Evolutionary conservation across 2,888 invertebrate species (phyloP), one percentile per base, ranked within the genome.

Genomic region (Deilephila porcellus): DNA sequence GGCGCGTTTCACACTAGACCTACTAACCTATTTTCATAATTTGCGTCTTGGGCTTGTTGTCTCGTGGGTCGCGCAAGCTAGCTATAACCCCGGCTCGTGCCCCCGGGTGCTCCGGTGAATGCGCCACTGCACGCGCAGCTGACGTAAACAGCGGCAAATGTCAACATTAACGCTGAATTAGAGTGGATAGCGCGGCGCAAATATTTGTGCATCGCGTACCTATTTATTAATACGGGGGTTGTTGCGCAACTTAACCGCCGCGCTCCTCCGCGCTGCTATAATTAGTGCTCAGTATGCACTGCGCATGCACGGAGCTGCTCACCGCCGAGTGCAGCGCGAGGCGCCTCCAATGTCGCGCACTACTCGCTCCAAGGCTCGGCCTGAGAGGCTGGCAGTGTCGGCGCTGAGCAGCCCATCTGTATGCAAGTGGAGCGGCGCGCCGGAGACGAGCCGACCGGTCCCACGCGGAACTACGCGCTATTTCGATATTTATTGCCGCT

Each of bases 381-480:
- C 0, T 45, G 45, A 25, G 14, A 45, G 45, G 45, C 45, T 45
- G 45, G 56, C 3, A 8, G 37, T 4, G 34, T n/a, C 63, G 34
- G 37, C 60, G 17, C 60, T 17, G 19, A 62, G 32, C 29, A 62
- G 60, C 4, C 60, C 14, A 62, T 62, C 32, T 14, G 62, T 62
- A 62, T 62, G 62, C 62, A 32, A 62, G 29, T 32, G 17, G 62
- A 32, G 62, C 62, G 32, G 14, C 60, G 25, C 29, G 60, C 60
- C 25, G 29, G 45, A 14, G 11, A 14, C 56, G n/a, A n/a, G 19
- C 29, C 32, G 32, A 4, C 17, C 62, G 62, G 11, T 37, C 63
- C 64, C 8, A 37, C 52, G 67, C 67, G 67, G 67, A 67, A 52
- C 20, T 45, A 52, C 52, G 25, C 25, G 29, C 60, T 64, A 20